Evolutionary conservation across 2,888 invertebrate species (phyloP).

Genomic region (Eumerus sabulonum): DNA sequence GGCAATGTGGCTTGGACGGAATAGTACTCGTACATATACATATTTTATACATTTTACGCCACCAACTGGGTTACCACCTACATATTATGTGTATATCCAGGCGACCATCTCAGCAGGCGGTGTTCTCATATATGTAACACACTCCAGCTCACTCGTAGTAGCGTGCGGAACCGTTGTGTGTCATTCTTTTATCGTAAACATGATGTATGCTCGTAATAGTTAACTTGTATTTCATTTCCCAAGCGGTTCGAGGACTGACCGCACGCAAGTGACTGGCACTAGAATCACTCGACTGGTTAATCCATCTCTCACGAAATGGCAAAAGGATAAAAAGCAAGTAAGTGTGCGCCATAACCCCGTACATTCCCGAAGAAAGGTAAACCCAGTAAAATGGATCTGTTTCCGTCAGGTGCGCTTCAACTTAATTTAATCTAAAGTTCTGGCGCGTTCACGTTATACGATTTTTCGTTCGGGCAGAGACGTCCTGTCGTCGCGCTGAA

Average conservation of each 20-base stretch:
- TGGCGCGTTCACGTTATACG: slow-evolving; percentile 40
- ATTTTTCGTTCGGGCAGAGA: slow-evolving; percentile 24
- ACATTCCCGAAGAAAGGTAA: neutral
- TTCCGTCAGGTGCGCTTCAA: slow-evolving; percentile 50
- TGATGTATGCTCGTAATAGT: slow-evolving; percentile 63
- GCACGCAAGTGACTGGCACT: slow-evolving; percentile 42
- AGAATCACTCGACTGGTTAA: slow-evolving; percentile 23
- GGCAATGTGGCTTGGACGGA: too few species aligned
- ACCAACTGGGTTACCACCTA: slow-evolving; percentile 7
- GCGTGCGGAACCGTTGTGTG: slow-evolving; percentile 51
- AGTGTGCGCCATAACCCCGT: neutral
- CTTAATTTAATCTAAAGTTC: slow-evolving; percentile 65
- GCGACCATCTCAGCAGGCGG: too few species aligned
- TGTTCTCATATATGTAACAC: neutral
- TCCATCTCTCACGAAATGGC: slow-evolving; percentile 12
- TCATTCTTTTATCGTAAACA: slow-evolving; percentile 62
- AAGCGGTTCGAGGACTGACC: slow-evolving; percentile 36
- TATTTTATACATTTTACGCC: neutral
- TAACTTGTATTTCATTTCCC: slow-evolving; percentile 65
- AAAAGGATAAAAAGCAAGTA: slow-evolving; percentile 4
- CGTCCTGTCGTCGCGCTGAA: slow-evolving; percentile 7
- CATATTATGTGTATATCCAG: too few species aligned
- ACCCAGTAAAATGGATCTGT: slow-evolving; percentile 9
- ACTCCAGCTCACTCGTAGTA: slow-evolving; percentile 15
- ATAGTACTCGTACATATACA: too few species aligned